These are phyloP conservation scores for Hybognathus amarus DNA, from an alignment of 2,797 vertebrate species.

Conservation along the genomic window DNA sequence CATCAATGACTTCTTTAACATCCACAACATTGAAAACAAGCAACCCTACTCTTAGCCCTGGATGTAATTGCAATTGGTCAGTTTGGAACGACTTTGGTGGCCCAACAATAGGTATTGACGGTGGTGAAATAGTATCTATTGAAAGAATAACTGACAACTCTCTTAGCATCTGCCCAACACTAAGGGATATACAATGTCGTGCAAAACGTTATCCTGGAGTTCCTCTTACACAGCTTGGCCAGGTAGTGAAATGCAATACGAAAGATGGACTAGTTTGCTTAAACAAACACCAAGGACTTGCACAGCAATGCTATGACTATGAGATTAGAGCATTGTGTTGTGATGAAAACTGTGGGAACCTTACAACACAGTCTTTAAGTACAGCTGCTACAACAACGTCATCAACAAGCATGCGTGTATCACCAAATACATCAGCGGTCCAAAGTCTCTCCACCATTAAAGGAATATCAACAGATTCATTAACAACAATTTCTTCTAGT, in stretches of 20 bases:
- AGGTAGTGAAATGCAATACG: conserved; percentile 36
- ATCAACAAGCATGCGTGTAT: not conserved
- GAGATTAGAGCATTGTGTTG: too few relatives aligned
- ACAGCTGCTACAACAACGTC: not conserved
- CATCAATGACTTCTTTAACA: not conserved
- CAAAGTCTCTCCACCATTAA: not conserved
- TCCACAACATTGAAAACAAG: not conserved
- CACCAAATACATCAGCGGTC: too few relatives aligned
- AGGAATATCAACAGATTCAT: not conserved
- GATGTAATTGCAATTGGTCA: conserved; percentile 5
- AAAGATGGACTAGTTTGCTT: conserved; percentile 36
- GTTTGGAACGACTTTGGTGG: conserved; percentile 49
- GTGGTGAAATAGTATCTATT: conserved; percentile 59
- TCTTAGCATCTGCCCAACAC: not conserved
- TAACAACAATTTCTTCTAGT: not conserved
- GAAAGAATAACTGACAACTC: conserved; percentile 36
- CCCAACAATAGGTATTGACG: conserved; percentile 50
- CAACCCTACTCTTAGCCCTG: not conserved
- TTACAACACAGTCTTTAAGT: not conserved
- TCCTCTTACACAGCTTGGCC: conserved; percentile 38
- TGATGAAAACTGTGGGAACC: too few relatives aligned
- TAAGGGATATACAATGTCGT: conserved; percentile 30
- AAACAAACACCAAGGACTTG: not conserved
- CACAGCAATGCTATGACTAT: too few relatives aligned
- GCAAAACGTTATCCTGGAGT: conserved; percentile 38